phyloP scores from a whole-genome alignment of 1,140 invertebrate genomes.

The Mya arenaria region DNA sequence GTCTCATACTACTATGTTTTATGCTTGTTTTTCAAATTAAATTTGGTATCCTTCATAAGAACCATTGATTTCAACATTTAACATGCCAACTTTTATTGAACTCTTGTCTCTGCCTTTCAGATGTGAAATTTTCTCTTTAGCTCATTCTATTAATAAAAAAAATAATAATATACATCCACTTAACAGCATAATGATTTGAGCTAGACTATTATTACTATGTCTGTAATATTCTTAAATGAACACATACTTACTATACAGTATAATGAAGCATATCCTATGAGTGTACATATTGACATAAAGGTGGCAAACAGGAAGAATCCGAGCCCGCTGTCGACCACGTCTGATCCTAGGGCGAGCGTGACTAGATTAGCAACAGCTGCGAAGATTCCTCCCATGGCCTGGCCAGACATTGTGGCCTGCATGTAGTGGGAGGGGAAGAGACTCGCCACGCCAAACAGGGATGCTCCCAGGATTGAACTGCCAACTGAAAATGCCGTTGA shows the following conservation, averaged over 20 bases:
- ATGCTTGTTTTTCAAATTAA: too few relatives aligned
- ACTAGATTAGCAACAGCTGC: conserved; percentile 48
- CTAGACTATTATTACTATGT: too few relatives aligned
- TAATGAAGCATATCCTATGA: conserved; percentile 31
- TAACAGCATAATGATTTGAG: too few relatives aligned
- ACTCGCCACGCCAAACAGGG: conserved; percentile 51
- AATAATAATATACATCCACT: too few relatives aligned
- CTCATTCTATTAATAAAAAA: too few relatives aligned
- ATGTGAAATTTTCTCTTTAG: too few relatives aligned
- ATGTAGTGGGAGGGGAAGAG: conserved; percentile 45
- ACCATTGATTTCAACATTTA: too few relatives aligned
- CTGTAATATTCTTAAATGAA: neutral
- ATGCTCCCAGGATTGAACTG: conserved; percentile 34
- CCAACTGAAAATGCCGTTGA: conserved; percentile 24
- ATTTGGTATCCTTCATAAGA: too few relatives aligned
- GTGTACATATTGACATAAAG: conserved; percentile 18
- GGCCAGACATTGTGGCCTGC: conserved; percentile 49
- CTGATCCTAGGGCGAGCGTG: conserved; percentile 35
- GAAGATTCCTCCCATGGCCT: conserved; percentile 52
- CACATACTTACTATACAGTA: conserved; percentile 49
- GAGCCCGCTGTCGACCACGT: conserved; percentile 28
- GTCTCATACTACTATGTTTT: too few relatives aligned
- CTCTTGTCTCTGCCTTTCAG: too few relatives aligned
- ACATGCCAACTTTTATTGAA: too few relatives aligned
- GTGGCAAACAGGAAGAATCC: conserved; percentile 42